Evolutionary conservation across 2,888 invertebrate genomes (phyloP), one percentile per base, ranked within the genome.

Genomic region (Cheilosia grossa): DNA sequence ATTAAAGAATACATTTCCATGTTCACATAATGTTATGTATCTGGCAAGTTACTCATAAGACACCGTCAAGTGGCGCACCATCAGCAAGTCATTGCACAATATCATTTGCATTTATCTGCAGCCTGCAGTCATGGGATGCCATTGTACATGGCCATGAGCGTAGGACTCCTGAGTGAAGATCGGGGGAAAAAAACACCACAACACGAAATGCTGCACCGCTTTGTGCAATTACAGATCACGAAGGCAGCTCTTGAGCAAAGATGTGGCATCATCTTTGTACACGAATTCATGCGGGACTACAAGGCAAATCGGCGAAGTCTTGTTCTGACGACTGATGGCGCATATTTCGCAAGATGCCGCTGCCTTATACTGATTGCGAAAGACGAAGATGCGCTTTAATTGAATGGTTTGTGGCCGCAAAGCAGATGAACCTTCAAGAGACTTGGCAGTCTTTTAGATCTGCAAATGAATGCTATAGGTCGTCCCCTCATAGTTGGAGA

Each of bases 171-270:
- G 21, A 47, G 17, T 27, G 30, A 13, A 70, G 19, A 61, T 59
- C 15, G 15, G 10, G 17, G 9, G 24, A 37, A 13, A 6, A 24
- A 49, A 47, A 27, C 37, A 13, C 19, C 56, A 47, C 61, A 63
- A 42, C 66, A 73, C 42, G 33, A 82, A 66, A 66, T 66, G 30
- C 47, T 70, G 59, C 64, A 56, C 24, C 58, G 56, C 44, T 61
- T 61, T 59, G 37, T 67, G 64, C 67, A 74, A 69, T 83, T 69
- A 58, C 78, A 74, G 67, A 78, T 83, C 82, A 83, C 82, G 82
- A 83, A 51, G 69, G 40, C 44, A 27, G 0, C 27, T 49, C 59
- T 49, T 37, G 21, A 58, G 3, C 37, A 27, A 27, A 27, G 19
- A 17, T 27, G 13, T 27, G 44, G 10, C 33, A 19, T 64, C 74